These are phyloP conservation scores for Mugil cephalus DNA, from an alignment of 2,113 vertebrate genomes.

Conservation along the genomic window DNA sequence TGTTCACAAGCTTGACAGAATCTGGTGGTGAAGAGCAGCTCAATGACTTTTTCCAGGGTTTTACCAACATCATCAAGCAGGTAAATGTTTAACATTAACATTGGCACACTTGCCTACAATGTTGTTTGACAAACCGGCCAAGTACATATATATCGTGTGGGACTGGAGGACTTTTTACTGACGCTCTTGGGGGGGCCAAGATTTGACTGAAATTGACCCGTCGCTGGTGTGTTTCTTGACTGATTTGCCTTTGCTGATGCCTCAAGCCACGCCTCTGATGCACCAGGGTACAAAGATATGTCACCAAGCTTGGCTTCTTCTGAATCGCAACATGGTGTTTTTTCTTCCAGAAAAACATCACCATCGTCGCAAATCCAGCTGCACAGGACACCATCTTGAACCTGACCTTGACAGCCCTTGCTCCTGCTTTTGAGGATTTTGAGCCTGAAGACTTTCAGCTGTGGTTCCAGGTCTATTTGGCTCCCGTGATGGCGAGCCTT, in stretches of 20 bases:
- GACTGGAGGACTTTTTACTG: too few species aligned
- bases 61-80: constrained; percentile 12
- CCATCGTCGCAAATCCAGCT: constrained; percentile 12
- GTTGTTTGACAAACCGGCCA: neutral
- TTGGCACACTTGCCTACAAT: neutral
- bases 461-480: constrained; percentile 67
- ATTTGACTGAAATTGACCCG: too few species aligned
- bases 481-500: constrained; percentile 52
- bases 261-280: neutral
- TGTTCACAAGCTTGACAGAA: constrained; percentile 1
- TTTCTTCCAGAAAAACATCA: constrained; percentile 38
- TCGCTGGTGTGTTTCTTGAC: too few species aligned
- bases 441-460: constrained; percentile 35
- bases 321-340: neutral
- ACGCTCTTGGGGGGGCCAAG: too few species aligned
- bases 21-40: constrained; percentile 24
- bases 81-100: neutral
- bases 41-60: constrained; percentile 24
- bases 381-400: constrained; percentile 52
- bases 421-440: constrained; percentile 45
- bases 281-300: neutral
- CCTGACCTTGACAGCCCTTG: constrained; percentile 62
- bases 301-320: neutral
- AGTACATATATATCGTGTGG: too few species aligned
- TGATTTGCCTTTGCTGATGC: too few species aligned